Evolutionary conservation across 2,113 vertebrate species (phyloP), one percentile per base, ranked within the genome.

Genomic region (Chascanopsetta lugubris): DNA sequence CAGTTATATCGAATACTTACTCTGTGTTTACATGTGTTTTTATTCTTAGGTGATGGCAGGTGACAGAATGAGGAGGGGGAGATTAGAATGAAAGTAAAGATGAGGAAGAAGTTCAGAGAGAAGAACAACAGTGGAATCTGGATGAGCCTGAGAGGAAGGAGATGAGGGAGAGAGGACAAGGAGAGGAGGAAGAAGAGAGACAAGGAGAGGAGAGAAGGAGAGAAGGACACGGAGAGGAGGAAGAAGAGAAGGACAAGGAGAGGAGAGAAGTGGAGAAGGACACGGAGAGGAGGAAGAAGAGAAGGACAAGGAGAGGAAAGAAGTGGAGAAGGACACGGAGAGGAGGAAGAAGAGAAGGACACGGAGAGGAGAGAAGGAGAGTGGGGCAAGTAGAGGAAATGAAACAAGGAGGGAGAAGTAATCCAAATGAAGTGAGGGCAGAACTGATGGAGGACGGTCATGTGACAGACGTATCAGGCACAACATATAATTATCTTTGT

Each of bases 401-500:
- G 8, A 30, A 30, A 8, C 4, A 4, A 30, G 8, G 29, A 4
- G 29, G 8, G 8, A 30, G 8, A 30, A 30, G 8, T n/a, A n/a
- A n/a, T n/a, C n/a, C 34, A 38, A 38, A 38, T 38, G n/a, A n/a
- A n/a, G n/a, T 15, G 34, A 38, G 15, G 34, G 34, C 34, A 38
- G 34, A 22, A 18, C 30, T 5, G 13, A 3, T 4, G 3, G 18
- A 29, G 2, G 61, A 46, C 17, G 62, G 4, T 66, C 27, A 30
- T 26, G 25, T 60, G 72, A 53, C 7, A 34, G 72, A 69, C 47
- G 57, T 65, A 65, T 27, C 62, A 69, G 62, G 48, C 27, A 17
- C 62, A 43, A 21, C 32, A 20, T 22, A 63, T 73, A 58, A 70
- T 57, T 67, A 63, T 82, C 61, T 40, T 77, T 71, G 59, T 7